Percentiles rank a stretch among this genome's conserved stretches.
These are phyloP conservation scores for Nixonia krombeini DNA, from an alignment of 1,140 invertebrate genomes.

Conservation along the genomic window DNA sequence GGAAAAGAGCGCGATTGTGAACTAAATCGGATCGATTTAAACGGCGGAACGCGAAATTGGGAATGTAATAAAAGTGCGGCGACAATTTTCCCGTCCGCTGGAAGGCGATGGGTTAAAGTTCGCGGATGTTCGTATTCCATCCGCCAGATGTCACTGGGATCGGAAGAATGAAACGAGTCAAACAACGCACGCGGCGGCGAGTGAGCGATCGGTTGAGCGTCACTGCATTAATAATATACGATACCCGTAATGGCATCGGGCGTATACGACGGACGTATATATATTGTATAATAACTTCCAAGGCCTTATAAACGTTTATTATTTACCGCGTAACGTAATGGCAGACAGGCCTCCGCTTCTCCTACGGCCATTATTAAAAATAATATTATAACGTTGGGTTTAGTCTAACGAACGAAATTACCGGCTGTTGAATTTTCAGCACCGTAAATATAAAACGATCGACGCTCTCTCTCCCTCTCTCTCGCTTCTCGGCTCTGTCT, in stretches of 20 bases:
- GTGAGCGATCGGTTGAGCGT: conserved; percentile 61
- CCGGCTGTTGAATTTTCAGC: conserved; percentile 56
- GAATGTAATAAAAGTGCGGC: too few relatives aligned
- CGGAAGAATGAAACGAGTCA: too few relatives aligned
- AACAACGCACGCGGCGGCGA: conserved; percentile 13
- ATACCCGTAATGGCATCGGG: conserved; percentile 71
- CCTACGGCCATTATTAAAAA: conserved; percentile 65
- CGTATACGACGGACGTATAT: conserved; percentile 64
- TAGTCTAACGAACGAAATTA: conserved; percentile 58
- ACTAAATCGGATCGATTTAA: too few relatives aligned
- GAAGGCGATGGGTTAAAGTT: too few relatives aligned
- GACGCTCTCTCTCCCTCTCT: conserved; percentile 37
- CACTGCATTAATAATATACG: conserved; percentile 73
- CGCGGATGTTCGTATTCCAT: too few relatives aligned
- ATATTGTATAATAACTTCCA: conserved; percentile 73
- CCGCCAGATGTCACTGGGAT: too few relatives aligned
- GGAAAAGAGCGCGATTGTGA: too few relatives aligned
- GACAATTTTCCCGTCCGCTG: too few relatives aligned
- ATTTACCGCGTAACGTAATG: conserved; percentile 72
- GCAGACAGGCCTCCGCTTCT: conserved; percentile 61
- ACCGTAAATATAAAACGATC: conserved; percentile 54
- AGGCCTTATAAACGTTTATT: conserved; percentile 72
- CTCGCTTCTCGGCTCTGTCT: conserved; percentile 5
- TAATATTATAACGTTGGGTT: conserved; percentile 61
- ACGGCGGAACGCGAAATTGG: too few relatives aligned